These are phyloP conservation scores for Tamias sibiricus DNA, from an alignment of 2,113 vertebrate genomes.

Conservation along the genomic window DNA sequence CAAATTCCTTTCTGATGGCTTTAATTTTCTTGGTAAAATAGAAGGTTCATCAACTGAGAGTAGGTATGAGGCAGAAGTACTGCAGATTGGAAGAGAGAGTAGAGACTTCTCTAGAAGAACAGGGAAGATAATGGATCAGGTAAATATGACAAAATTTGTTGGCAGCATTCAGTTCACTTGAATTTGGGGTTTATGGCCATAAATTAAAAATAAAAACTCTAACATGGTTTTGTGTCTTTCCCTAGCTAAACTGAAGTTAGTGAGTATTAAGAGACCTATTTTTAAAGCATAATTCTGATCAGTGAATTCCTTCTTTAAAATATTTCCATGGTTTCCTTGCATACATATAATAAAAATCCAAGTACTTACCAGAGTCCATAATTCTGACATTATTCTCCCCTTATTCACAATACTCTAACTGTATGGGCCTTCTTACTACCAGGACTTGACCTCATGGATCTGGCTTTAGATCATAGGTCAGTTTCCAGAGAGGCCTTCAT, in stretches of 20 bases:
- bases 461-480: neutral
- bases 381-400: neutral
- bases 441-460: neutral
- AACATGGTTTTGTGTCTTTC: neutral
- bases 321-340: neutral
- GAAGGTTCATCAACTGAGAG: neutral
- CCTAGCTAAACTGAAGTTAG: neutral
- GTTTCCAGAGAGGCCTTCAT: neutral
- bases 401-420: neutral
- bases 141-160: neutral
- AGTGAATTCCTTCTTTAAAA: neutral
- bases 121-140: neutral
- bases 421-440: neutral
- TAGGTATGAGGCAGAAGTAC: neutral
- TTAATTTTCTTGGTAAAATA: neutral
- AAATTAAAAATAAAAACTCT: conserved; percentile 1
- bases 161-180: neutral
- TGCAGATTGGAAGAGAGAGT: neutral
- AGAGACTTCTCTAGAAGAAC: neutral
- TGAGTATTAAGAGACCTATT: neutral
- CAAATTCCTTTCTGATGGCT: neutral
- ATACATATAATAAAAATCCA: neutral
- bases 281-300: neutral
- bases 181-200: neutral
- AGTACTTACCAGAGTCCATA: neutral